Percentiles rank a stretch among this genome's conserved stretches.
These are phyloP conservation scores for Dipodomys merriami DNA, from an alignment of 2,113 vertebrate genomes.

Conservation along the genomic window DNA sequence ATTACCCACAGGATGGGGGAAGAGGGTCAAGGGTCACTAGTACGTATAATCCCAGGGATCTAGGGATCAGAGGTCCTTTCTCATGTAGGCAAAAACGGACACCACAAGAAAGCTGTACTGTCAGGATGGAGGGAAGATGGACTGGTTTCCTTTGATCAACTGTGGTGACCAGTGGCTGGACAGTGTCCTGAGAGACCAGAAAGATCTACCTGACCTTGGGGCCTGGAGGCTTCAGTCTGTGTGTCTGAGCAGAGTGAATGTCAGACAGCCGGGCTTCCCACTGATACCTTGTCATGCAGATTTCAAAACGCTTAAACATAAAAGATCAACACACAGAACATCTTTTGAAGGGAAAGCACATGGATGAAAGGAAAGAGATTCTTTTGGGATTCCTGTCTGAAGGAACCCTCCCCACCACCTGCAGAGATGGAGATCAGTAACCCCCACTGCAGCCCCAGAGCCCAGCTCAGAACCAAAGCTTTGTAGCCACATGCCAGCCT, in stretches of 20 bases:
- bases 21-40: neutral
- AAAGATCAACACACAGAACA: neutral
- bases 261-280: neutral
- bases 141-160: neutral
- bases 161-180: neutral
- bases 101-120: neutral
- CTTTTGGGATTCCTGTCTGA: conserved; percentile 13
- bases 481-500: neutral
- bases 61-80: neutral
- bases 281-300: neutral
- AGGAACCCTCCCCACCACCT: neutral
- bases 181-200: neutral
- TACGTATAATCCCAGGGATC: neutral
- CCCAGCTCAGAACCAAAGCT: neutral
- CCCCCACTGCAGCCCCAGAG: neutral
- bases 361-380: neutral
- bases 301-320: conserved; percentile 15
- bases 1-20: neutral
- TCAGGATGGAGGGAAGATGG: neutral
- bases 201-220: rapidly evolving
- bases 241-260: neutral
- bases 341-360: neutral
- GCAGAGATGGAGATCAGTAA: neutral
- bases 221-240: neutral
- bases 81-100: neutral